Conservation (phyloP, 2,797 vertebrate genomes). For the Argyrosomus regius region DNA sequence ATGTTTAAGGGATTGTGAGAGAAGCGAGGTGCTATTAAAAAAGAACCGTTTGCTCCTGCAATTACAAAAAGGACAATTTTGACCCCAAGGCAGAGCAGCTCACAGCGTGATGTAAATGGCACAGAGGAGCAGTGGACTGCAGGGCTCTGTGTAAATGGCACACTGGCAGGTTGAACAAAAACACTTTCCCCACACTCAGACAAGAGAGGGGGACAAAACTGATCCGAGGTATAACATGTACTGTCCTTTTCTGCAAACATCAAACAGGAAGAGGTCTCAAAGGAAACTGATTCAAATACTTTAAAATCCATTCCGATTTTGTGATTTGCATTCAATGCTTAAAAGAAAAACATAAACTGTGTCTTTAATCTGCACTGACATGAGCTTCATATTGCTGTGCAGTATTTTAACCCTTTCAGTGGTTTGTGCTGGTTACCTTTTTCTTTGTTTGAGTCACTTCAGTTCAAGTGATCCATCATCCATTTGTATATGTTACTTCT, state of each 20-base stretch:
- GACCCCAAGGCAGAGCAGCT: constrained; percentile 44
- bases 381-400: background rate
- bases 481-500: background rate
- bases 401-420: background rate
- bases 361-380: background rate
- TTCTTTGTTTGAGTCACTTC: background rate
- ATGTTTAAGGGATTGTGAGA: background rate
- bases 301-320: background rate
- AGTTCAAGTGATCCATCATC: background rate
- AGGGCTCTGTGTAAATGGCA: constrained; percentile 68
- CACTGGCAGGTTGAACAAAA: constrained; percentile 53
- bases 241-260: constrained; percentile 26
- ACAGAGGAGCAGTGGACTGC: constrained; percentile 38
- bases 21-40: constrained; percentile 26
- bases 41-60: constrained; percentile 45
- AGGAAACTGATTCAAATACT: background rate
- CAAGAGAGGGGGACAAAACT: background rate
- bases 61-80: constrained; percentile 63
- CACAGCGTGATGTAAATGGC: constrained; percentile 51
- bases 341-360: background rate
- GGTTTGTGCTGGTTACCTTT: background rate
- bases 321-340: background rate
- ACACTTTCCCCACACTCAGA: constrained; percentile 29
- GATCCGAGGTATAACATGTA: constrained; percentile 25
- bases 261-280: background rate